Percentiles rank a stretch among this genome's conserved stretches.
phyloP scores from a whole-genome alignment of 2,113 vertebrate species.

The Anarrhichthys ocellatus region DNA sequence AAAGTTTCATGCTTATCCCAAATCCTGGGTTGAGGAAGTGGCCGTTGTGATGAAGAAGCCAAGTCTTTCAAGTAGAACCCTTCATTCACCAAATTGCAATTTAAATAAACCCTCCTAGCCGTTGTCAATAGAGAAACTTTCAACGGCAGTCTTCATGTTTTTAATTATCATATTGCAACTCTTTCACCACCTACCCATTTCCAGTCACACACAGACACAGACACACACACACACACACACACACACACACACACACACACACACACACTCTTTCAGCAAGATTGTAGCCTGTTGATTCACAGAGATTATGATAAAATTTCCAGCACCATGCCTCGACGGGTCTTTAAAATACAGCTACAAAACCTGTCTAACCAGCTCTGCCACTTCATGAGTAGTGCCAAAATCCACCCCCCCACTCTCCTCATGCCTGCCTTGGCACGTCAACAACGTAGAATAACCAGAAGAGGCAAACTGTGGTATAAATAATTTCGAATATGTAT shows the following conservation, averaged over 20 bases:
- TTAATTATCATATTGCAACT: constrained; percentile 47
- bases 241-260: constrained; percentile 2
- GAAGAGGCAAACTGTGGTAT: background rate
- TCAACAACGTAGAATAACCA: constrained; percentile 3
- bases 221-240: background rate
- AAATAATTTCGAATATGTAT: background rate
- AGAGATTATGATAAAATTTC: constrained; percentile 52
- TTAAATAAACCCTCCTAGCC: constrained; percentile 47
- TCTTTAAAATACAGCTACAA: constrained; percentile 11
- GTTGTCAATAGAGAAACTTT: constrained; percentile 50
- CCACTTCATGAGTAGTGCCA: background rate
- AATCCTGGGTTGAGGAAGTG: constrained; percentile 19
- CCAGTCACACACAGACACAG: background rate
- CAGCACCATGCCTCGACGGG: constrained; percentile 14
- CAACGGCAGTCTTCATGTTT: constrained; percentile 30
- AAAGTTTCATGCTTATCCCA: constrained; percentile 23
- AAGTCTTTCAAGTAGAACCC: constrained; percentile 38
- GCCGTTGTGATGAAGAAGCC: constrained; percentile 29
- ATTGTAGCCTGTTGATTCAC: constrained; percentile 40
- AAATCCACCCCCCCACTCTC: background rate
- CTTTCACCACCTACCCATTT: constrained; percentile 38
- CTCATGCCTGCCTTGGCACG: constrained; percentile 2
- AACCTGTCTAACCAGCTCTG: background rate
- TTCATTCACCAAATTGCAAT: constrained; percentile 51
- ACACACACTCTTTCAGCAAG: constrained; percentile 30